Evolutionary conservation across 2,888 invertebrate species (phyloP).

Genomic region (Eupithecia centaureata): DNA sequence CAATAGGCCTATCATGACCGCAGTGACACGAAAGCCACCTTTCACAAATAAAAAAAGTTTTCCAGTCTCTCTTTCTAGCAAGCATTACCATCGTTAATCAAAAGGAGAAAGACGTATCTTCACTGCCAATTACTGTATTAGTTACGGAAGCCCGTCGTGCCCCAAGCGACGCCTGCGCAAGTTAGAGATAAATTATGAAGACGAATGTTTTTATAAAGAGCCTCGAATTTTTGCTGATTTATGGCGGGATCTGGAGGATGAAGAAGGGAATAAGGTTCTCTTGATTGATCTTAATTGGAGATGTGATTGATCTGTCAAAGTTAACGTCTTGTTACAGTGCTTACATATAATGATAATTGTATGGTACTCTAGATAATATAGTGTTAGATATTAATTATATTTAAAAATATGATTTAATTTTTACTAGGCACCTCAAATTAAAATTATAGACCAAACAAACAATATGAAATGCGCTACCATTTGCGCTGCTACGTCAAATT

Average conservation of each 20-base stretch:
- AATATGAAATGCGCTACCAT: too few species aligned
- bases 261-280: too few species aligned
- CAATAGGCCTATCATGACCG: too few species aligned
- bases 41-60: too few species aligned
- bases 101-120: background rate
- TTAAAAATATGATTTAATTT: too few species aligned
- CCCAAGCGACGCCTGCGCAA: slow-evolving; percentile 22
- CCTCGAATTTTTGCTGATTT: slow-evolving; percentile 15
- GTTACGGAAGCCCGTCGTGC: slow-evolving; percentile 19
- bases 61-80: background rate
- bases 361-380: too few species aligned
- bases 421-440: too few species aligned
- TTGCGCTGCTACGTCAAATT: too few species aligned
- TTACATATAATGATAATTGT: background rate
- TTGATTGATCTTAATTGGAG: background rate
- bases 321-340: background rate
- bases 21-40: too few species aligned
- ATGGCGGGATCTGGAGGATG: background rate
- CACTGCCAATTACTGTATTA: slow-evolving; percentile 22
- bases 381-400: too few species aligned
- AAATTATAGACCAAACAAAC: too few species aligned
- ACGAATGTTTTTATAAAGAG: slow-evolving; percentile 30
- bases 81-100: background rate
- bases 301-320: background rate
- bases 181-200: slow-evolving; percentile 37